Conservation (phyloP, 2,113 vertebrate species). For the Meriones unguiculatus region DNA sequence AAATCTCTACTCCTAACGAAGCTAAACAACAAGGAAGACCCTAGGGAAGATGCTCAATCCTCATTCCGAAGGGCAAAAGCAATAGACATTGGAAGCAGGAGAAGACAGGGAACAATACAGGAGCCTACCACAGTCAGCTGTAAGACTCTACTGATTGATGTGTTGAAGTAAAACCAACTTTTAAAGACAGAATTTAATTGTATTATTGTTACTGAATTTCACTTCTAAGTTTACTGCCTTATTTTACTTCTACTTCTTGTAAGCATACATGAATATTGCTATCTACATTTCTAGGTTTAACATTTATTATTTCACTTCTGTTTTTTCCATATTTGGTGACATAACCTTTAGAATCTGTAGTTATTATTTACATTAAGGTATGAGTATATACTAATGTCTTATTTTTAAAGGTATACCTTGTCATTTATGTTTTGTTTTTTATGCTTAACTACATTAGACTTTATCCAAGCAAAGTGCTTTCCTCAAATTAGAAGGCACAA, state of each 20-base stretch:
- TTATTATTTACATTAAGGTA: background rate
- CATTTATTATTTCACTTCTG: constrained; percentile 35
- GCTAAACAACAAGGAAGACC: no score
- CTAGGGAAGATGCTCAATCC: no score
- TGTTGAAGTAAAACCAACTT: background rate
- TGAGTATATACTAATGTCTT: background rate
- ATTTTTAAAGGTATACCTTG: background rate
- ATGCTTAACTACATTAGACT: background rate
- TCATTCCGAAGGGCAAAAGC: no score
- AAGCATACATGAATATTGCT: background rate
- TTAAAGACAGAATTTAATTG: constrained; percentile 50
- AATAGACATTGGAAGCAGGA: no score
- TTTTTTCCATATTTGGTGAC: constrained; percentile 19
- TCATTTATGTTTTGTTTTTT: constrained; percentile 24
- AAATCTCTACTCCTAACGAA: no score
- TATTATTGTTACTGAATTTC: background rate
- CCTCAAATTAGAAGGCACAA: background rate
- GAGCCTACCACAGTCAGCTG: no score
- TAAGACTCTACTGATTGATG: no score
- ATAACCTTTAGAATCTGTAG: background rate
- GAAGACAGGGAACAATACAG: no score
- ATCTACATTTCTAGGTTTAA: background rate
- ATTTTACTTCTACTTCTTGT: constrained; percentile 15
- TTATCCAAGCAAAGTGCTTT: constrained; percentile 7
- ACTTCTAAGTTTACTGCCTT: background rate